Base-by-base conservation (phyloP, 2,113 vertebrate genomes). In the Triplophysa rosa region DNA sequence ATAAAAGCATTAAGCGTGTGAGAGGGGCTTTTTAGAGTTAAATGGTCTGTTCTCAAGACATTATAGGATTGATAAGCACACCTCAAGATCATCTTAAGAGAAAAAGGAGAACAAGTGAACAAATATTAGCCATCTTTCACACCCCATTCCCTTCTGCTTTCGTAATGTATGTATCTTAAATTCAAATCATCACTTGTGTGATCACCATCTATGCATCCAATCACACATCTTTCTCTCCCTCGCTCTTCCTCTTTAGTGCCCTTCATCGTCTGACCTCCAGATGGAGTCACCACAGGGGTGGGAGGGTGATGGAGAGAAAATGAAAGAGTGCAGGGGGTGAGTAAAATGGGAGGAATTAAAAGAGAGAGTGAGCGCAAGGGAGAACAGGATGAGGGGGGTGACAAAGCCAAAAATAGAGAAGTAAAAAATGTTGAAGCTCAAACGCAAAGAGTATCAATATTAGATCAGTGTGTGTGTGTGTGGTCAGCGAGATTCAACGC, bases 261-360 rank as follows among this genome's bases (percentile, higher is more conserved):
- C 92, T 93, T 92, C 90, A 89, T 80, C 78, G 79, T 87, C 86
- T 92, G 91, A 91, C 92, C 92, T 93, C 92, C 92, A 94, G 91
- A 93, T 92, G 91, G 91, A 91, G 89, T 84, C 89, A 87, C 89
- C 83, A 81, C 87, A 68, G 91, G 92, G 87, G 88, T 84, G 87
- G 81, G 76, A 81, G 83, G 85, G 88, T 85, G 88, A 90, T 70
- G 82, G 89, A 87, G 89, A 88, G 89, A 91, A 92, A 92, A 92
- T 93, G 88, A 91, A 91, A 91, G 90, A 88, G 87, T 86, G 84
- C 84, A 86, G 84, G 88, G 90, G 88, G 83, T 84, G 82, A 78
- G 82, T 24, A 74, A 83, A 67, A 83, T 71, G 23, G 86, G 88
- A 87, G 85, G 83, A 89, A 90, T 81, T 85, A 87, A 87, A 85